These are phyloP conservation scores for Cephalotes varians DNA, from an alignment of 2,888 invertebrate genomes.

Conservation along the genomic window DNA sequence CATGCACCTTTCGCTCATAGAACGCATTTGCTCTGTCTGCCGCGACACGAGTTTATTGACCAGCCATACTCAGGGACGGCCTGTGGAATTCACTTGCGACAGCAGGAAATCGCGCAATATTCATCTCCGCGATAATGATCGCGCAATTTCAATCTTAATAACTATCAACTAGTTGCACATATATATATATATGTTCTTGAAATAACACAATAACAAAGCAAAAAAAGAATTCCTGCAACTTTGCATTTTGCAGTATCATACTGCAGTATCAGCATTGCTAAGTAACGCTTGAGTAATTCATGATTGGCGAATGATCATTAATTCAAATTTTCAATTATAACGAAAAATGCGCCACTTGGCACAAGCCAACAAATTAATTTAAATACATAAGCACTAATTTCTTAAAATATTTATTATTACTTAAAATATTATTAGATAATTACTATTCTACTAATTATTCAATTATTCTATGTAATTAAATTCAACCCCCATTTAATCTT, in stretches of 20 bases:
- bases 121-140: conserved; percentile 12
- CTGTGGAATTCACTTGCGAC: conserved; percentile 15
- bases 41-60: conserved; percentile 59
- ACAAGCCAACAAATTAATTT: background rate
- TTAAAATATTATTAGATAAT: too few species aligned
- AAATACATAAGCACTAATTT: too few species aligned
- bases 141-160: background rate
- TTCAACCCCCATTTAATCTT: background rate
- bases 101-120: conserved; percentile 23
- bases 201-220: background rate
- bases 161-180: background rate
- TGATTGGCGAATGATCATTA: background rate
- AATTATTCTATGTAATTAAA: background rate
- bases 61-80: conserved; percentile 31
- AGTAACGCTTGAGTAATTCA: conserved; percentile 19
- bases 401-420: too few species aligned
- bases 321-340: too few species aligned
- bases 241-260: conserved; percentile 13
- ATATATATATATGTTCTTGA: background rate
- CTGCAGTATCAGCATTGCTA: background rate
- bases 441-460: background rate
- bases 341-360: background rate
- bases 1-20: conserved; percentile 52
- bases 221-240: background rate
- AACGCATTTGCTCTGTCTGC: conserved; percentile 51